phyloP scores from a whole-genome alignment of 2,797 vertebrate genomes.

The Lithobates sylvaticus region DNA sequence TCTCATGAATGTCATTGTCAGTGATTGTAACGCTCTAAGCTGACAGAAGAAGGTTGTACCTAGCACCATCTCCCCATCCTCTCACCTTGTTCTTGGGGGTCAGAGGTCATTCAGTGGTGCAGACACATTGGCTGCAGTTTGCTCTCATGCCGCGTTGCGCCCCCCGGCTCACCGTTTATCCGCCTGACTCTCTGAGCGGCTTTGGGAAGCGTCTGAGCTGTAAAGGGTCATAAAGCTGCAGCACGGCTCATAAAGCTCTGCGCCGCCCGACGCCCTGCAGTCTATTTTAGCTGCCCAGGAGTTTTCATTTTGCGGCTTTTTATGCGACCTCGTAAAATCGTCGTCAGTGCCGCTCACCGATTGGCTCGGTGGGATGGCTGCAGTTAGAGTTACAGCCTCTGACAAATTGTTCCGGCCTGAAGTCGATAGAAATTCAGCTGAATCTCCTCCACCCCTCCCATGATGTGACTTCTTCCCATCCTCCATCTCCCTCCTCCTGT shows the following conservation, averaged over 20 bases:
- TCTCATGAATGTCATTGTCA: no score
- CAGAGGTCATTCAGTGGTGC: no score
- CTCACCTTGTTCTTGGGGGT: no score
- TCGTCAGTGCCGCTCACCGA: constrained; percentile 73
- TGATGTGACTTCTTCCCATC: no score
- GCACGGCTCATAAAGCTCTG: constrained; percentile 85
- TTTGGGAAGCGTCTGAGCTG: constrained; percentile 77
- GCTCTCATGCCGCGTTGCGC: neutral
- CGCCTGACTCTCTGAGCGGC: constrained; percentile 45
- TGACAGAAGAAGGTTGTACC: no score
- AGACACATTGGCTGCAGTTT: no score
- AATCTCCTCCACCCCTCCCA: neutral
- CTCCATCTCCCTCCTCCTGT: no score
- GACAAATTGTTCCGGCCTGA: constrained; percentile 82
- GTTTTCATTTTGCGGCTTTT: constrained; percentile 87
- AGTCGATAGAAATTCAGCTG: constrained; percentile 76
- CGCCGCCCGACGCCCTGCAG: constrained; percentile 81
- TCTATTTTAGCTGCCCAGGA: constrained; percentile 87
- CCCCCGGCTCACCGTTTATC: constrained; percentile 42
- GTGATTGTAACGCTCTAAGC: no score
- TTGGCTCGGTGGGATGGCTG: constrained; percentile 79
- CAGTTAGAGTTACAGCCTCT: constrained; percentile 84
- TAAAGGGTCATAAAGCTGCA: constrained; percentile 84
- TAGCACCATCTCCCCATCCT: no score
- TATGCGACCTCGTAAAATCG: constrained; percentile 82